These are phyloP conservation scores for Parapristionchus giblindavisi DNA, from an alignment of 2,888 invertebrate genomes.

Conservation along the genomic window DNA sequence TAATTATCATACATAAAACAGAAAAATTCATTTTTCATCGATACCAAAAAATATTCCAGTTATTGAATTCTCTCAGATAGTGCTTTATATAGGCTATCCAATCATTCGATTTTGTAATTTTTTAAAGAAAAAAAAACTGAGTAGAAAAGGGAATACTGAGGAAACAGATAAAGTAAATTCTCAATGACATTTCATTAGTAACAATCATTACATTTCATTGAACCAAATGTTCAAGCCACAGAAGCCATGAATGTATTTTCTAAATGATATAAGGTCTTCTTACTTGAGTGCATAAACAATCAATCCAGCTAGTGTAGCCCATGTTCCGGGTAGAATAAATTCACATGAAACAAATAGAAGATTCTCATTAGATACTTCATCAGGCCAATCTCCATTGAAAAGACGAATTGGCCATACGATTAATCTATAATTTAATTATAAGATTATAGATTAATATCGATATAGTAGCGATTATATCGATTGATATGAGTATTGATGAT, in stretches of 20 bases:
- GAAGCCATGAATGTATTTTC: not conserved
- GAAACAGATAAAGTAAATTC: too few relatives aligned
- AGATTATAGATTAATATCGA: not conserved
- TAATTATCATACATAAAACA: too few relatives aligned
- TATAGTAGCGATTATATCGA: not conserved
- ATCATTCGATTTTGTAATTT: too few relatives aligned
- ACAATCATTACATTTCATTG: too few relatives aligned
- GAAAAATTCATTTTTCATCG: too few relatives aligned
- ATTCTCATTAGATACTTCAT: conserved; percentile 9
- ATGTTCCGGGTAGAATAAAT: conserved; percentile 17
- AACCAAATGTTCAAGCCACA: not conserved
- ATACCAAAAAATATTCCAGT: too few relatives aligned
- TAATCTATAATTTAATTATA: conserved; percentile 39
- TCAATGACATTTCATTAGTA: too few relatives aligned
- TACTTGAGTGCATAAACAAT: conserved; percentile 30
- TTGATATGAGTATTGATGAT: not conserved
- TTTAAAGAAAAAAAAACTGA: too few relatives aligned
- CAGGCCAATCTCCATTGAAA: conserved; percentile 40
- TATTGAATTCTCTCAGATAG: too few relatives aligned
- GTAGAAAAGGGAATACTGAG: too few relatives aligned
- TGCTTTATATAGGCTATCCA: too few relatives aligned
- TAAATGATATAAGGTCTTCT: too few relatives aligned
- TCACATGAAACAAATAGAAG: conserved; percentile 32
- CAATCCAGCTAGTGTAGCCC: conserved; percentile 24
- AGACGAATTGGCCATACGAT: conserved; percentile 54